phyloP scores from a whole-genome alignment of 2,888 invertebrate species.

The Microctonus aethiopoides region DNA sequence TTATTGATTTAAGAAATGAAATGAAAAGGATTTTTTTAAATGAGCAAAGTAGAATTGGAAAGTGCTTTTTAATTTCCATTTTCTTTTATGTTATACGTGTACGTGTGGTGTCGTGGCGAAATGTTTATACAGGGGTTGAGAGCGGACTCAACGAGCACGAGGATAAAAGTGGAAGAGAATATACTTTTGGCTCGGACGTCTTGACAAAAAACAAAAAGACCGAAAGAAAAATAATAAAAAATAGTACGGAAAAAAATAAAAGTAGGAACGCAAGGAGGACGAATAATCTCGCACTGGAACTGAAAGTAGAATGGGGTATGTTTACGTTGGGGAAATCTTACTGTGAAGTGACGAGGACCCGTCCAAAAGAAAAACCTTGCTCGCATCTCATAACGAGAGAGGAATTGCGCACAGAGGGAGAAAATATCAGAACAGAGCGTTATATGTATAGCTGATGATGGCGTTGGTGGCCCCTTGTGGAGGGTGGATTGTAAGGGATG shows the following conservation, averaged over 20 bases:
- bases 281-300: slow-evolving; percentile 37
- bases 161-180: not conserved
- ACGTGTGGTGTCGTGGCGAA: not conserved
- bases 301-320: slow-evolving; percentile 49
- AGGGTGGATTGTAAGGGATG: slow-evolving; percentile 37
- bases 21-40: not conserved
- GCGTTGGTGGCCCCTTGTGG: slow-evolving; percentile 18
- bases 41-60: not conserved
- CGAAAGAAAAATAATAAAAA: not conserved
- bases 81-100: not conserved
- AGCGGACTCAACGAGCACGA: not conserved
- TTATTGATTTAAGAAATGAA: not conserved
- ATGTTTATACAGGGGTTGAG: not conserved
- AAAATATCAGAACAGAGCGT: not conserved
- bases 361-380: slow-evolving; percentile 36
- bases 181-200: not conserved
- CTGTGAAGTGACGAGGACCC: slow-evolving; percentile 42
- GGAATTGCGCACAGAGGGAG: slow-evolving; percentile 36
- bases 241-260: not conserved
- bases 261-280: slow-evolving; percentile 12
- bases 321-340: slow-evolving; percentile 65
- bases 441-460: not conserved
- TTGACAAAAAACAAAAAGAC: not conserved
- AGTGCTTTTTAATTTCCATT: not conserved
- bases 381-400: slow-evolving; percentile 57